Percentiles rank a stretch among this genome's conserved stretches.
Conservation (phyloP, 2,113 vertebrate species). For the Nansenia antarctica region DNA sequence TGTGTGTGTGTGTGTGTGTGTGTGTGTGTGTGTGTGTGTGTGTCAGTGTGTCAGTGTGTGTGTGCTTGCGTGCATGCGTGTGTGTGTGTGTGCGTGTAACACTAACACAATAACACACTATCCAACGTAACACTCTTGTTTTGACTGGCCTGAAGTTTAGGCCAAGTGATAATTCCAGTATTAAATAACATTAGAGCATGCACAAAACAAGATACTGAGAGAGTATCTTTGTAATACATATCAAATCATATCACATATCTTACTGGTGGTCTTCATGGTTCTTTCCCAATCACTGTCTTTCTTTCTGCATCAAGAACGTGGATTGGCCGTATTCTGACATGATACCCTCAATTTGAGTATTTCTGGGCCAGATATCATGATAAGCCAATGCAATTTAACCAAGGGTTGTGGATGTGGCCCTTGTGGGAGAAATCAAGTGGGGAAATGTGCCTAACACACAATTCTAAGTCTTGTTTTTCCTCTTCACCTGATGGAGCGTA, state of each 20-base stretch:
- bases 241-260: neutral
- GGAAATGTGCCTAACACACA: constrained; percentile 56
- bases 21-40: too few relatives aligned
- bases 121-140: neutral
- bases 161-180: neutral
- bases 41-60: too few relatives aligned
- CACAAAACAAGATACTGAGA: neutral
- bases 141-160: neutral
- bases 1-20: too few relatives aligned
- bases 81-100: too few relatives aligned
- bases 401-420: constrained; percentile 24
- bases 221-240: neutral
- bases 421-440: neutral
- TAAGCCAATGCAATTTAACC: constrained; percentile 37
- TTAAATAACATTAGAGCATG: neutral
- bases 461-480: constrained; percentile 46
- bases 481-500: constrained; percentile 45
- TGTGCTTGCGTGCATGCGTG: too few relatives aligned
- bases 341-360: constrained; percentile 11
- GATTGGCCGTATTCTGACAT: constrained; percentile 32
- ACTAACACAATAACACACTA: neutral
- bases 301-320: neutral
- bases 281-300: neutral
- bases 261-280: neutral
- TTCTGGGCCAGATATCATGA: constrained; percentile 28